phyloP scores from a whole-genome alignment of 2,113 vertebrate species.

The Trachemys scripta region DNA sequence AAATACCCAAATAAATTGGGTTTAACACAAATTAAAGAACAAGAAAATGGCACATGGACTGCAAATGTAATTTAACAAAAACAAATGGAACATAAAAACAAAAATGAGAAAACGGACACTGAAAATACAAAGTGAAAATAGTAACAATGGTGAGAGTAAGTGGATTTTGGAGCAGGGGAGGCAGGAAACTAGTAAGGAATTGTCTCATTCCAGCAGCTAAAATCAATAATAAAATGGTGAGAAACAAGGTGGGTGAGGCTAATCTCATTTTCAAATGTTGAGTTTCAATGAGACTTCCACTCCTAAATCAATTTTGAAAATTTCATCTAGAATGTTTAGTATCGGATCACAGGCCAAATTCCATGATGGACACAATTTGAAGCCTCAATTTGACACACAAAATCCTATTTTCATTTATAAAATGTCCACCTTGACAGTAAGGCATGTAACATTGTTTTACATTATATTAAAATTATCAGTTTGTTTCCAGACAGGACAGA shows the following conservation, averaged over 20 bases:
- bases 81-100: background rate
- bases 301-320: background rate
- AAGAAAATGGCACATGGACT: background rate
- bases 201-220: background rate
- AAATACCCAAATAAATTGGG: constrained; percentile 29
- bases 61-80: background rate
- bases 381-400: background rate
- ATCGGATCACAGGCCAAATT: background rate
- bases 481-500: background rate
- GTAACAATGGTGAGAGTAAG: background rate
- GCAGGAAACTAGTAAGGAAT: background rate
- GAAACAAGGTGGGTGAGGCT: background rate
- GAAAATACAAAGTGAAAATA: background rate
- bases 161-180: background rate
- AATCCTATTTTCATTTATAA: background rate
- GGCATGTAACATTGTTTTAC: background rate
- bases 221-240: background rate
- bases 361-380: background rate
- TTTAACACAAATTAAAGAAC: constrained; percentile 5
- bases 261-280: background rate
- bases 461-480: background rate
- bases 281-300: background rate
- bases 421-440: background rate
- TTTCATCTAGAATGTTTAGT: background rate
- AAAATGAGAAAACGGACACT: background rate